Percentiles rank a stretch among this genome's conserved stretches.
These are phyloP conservation scores for Poeciliopsis turrubarensis DNA, from an alignment of 2,113 vertebrate species.

Conservation along the genomic window DNA sequence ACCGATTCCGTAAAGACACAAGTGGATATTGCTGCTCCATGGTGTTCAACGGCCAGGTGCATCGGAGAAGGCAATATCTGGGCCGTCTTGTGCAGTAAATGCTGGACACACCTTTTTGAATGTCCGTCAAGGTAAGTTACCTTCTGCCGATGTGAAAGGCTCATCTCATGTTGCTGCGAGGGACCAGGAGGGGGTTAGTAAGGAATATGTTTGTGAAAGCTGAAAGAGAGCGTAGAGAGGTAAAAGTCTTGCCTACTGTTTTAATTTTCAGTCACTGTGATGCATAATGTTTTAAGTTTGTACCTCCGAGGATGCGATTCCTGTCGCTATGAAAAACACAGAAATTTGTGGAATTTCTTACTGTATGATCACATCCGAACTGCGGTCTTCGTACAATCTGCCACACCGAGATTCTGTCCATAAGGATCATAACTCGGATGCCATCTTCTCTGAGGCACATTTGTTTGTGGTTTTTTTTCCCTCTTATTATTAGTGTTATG, in stretches of 20 bases:
- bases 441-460: neutral
- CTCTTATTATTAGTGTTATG: neutral
- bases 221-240: slow-evolving; percentile 2
- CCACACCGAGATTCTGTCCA: neutral
- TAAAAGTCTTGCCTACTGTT: slow-evolving; percentile 25
- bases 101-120: slow-evolving; percentile 77
- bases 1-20: slow-evolving; percentile 28
- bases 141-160: slow-evolving; percentile 12
- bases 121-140: slow-evolving; percentile 79
- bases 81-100: slow-evolving; percentile 52
- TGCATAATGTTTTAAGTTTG: neutral
- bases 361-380: neutral
- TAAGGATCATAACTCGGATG: neutral
- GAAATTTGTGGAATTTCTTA: neutral
- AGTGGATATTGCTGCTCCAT: slow-evolving; percentile 63
- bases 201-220: neutral
- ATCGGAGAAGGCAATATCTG: slow-evolving; percentile 40
- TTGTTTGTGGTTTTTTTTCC: too few species aligned
- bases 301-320: neutral
- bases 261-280: slow-evolving; percentile 40
- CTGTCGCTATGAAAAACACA: neutral
- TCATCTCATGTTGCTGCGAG: slow-evolving; percentile 4
- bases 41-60: slow-evolving; percentile 56
- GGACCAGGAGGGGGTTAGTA: neutral
- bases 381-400: neutral